Conservation (phyloP, 1,140 invertebrate genomes). For the Plodia interpunctella region DNA sequence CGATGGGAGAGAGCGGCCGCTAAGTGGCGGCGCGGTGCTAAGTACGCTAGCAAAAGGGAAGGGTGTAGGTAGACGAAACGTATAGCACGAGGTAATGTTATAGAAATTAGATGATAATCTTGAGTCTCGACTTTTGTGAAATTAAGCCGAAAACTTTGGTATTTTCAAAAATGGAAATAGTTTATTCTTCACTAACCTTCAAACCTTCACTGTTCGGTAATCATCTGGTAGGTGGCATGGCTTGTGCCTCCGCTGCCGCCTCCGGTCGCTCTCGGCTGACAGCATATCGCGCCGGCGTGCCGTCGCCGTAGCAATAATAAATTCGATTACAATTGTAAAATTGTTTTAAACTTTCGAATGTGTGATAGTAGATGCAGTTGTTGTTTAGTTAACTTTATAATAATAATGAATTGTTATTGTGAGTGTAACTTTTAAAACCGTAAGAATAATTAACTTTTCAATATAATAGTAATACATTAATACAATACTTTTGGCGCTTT, state of each 20-base stretch:
- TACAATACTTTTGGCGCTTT: constrained; percentile 52
- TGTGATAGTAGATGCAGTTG: constrained; percentile 78
- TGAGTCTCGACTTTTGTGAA: no score
- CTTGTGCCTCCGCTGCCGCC: constrained; percentile 4
- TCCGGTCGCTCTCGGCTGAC: constrained; percentile 23
- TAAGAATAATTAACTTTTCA: constrained; percentile 56
- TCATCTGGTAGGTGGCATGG: no score
- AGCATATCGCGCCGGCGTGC: constrained; percentile 59
- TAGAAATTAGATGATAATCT: no score
- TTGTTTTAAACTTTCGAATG: constrained; percentile 78
- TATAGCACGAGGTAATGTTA: no score
- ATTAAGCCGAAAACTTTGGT: no score
- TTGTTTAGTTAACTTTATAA: constrained; percentile 77
- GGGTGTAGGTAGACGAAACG: no score
- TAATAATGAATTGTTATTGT: constrained; percentile 73
- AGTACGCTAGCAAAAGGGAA: no score
- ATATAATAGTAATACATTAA: constrained; percentile 47
- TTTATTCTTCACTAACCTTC: no score
- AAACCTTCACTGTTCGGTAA: no score
- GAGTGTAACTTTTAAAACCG: constrained; percentile 71
- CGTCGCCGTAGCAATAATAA: constrained; percentile 76
- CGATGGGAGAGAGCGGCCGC: neutral
- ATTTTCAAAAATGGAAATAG: no score
- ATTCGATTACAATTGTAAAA: constrained; percentile 75
- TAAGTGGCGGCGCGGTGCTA: neutral